These are phyloP conservation scores for Strix aluco DNA, from an alignment of 2,113 vertebrate genomes.

Conservation along the genomic window DNA sequence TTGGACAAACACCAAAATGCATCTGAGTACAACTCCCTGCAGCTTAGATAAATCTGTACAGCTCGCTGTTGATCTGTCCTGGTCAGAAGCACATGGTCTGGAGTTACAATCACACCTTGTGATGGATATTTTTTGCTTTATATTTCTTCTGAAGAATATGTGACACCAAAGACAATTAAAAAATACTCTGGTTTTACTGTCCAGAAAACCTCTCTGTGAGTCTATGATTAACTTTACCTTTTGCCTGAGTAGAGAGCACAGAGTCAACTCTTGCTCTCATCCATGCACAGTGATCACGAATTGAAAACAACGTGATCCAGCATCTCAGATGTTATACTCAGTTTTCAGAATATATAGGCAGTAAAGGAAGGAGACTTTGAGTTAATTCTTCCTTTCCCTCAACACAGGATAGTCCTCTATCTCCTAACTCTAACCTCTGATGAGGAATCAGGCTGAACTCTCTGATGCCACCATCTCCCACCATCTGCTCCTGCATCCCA, in stretches of 20 bases:
- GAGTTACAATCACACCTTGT: background rate
- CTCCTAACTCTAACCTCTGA: background rate
- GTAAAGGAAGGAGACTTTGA: background rate
- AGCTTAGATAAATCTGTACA: background rate
- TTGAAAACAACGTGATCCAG: fast-evolving
- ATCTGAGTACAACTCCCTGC: background rate
- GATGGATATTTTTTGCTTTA: background rate
- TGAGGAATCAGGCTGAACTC: background rate
- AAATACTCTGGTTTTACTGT: background rate
- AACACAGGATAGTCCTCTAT: background rate
- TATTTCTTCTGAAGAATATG: background rate
- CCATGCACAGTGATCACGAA: background rate
- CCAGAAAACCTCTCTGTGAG: background rate
- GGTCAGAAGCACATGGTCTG: background rate
- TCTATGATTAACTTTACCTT: background rate
- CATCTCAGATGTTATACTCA: background rate
- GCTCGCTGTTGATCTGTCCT: background rate
- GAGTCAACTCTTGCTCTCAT: background rate
- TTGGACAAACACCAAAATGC: background rate
- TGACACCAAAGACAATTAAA: background rate
- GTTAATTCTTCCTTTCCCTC: background rate
- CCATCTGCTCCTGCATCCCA: background rate
- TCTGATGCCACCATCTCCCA: background rate
- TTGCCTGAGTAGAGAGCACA: background rate
- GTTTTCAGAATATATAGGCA: background rate